A percentile compares a stretch with the other conserved stretches of the same genome.
Evolutionary conservation across 2,888 invertebrate genomes (phyloP).

Genomic region (Perizoma affinitatum): DNA sequence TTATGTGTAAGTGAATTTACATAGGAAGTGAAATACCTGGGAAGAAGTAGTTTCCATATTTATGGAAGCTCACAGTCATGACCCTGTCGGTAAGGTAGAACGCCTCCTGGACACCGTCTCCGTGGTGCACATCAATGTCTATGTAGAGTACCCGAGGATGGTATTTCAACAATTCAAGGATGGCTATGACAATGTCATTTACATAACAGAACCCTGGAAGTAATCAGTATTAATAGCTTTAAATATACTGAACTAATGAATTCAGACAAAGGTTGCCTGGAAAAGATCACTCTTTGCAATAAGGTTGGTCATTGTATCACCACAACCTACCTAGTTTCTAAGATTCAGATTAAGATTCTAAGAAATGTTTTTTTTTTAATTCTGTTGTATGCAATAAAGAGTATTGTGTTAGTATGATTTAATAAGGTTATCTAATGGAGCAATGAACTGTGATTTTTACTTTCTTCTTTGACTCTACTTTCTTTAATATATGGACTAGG

Average conservation of each 20-base stretch:
- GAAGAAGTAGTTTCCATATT: constrained; percentile 98
- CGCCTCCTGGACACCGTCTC: constrained; percentile 98
- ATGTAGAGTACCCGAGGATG: constrained; percentile 98
- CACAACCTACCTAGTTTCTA: too few species aligned
- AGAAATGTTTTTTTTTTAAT: too few species aligned
- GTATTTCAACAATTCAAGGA: constrained; percentile 96
- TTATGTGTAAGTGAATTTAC: not conserved
- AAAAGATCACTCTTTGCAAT: too few species aligned
- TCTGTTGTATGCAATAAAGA: too few species aligned
- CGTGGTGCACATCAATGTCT: constrained; percentile 99
- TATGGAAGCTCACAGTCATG: constrained; percentile 99
- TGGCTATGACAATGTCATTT: constrained; percentile 99
- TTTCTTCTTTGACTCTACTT: too few species aligned
- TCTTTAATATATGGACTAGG: too few species aligned
- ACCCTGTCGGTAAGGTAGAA: constrained; percentile 98
- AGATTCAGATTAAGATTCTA: too few species aligned
- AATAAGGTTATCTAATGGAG: too few species aligned
- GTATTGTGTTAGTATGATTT: too few species aligned
- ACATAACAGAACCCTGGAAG: constrained; percentile 97
- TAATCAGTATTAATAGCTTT: not conserved
- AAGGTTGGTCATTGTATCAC: too few species aligned
- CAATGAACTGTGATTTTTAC: too few species aligned
- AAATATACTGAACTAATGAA: not conserved
- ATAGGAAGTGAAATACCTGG: constrained; percentile 81
- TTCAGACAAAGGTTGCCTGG: too few species aligned